Conservation (phyloP, 2,888 invertebrate species). For the Nomada ferruginata region DNA sequence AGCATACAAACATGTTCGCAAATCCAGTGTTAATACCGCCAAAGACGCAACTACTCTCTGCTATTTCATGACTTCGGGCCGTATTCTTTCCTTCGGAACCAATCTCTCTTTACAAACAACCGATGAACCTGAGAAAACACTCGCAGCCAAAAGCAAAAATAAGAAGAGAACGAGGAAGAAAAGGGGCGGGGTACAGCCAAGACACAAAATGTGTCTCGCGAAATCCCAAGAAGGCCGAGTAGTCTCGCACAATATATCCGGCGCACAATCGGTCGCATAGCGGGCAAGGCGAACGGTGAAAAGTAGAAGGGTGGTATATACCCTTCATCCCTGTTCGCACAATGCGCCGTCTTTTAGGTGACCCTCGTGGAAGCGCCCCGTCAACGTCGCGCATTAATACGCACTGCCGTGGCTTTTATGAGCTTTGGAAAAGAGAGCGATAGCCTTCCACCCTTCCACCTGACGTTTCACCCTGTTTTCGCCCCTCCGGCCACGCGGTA, state of each 20-base stretch:
- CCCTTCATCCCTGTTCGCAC: constrained; percentile 59
- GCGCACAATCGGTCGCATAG: constrained; percentile 2
- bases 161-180: background rate
- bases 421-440: constrained; percentile 67
- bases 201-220: constrained; percentile 16
- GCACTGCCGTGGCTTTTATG: constrained; percentile 66
- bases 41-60: no score
- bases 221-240: constrained; percentile 14
- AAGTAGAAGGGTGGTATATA: constrained; percentile 39
- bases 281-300: constrained; percentile 46
- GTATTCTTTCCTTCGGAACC: background rate
- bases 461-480: constrained; percentile 52
- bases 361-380: constrained; percentile 44
- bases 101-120: constrained; percentile 23
- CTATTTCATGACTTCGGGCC: no score
- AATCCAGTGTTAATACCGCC: no score
- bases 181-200: background rate
- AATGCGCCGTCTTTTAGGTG: constrained; percentile 66
- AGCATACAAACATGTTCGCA: no score
- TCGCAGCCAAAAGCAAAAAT: no score
- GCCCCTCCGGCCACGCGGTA: constrained; percentile 15
- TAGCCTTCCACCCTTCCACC: constrained; percentile 57
- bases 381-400: constrained; percentile 70
- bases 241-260: constrained; percentile 36
- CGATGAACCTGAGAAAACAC: constrained; percentile 25